A percentile compares a stretch with the other conserved stretches of the same genome.
phyloP scores from a whole-genome alignment of 2,113 vertebrate species.

The Romanogobio albipinnatus region DNA sequence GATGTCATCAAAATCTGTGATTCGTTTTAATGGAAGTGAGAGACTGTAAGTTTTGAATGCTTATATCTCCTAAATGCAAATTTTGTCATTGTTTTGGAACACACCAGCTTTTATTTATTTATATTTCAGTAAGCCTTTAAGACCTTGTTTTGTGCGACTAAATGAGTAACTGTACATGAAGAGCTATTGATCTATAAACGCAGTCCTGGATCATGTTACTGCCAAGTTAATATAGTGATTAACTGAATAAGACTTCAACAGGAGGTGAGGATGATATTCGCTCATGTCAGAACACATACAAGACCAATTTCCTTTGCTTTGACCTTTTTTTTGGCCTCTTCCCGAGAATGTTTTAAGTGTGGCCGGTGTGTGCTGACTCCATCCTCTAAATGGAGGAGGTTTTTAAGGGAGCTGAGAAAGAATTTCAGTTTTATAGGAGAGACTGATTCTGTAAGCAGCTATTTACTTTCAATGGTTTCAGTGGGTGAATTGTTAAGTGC shows the following conservation, averaged over 20 bases:
- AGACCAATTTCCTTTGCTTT: conserved; percentile 57
- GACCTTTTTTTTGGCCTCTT: conserved; percentile 14
- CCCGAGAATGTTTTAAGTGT: not conserved
- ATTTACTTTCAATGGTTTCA: not conserved
- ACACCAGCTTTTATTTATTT: too few relatives aligned
- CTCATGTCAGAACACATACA: conserved; percentile 42
- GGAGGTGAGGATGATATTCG: conserved; percentile 53
- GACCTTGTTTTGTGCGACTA: not conserved
- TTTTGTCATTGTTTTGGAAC: too few relatives aligned
- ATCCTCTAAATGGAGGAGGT: conserved; percentile 29
- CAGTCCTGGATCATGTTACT: not conserved
- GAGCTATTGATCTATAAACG: not conserved
- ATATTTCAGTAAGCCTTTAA: too few relatives aligned
- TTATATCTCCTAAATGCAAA: too few relatives aligned
- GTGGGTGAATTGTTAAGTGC: not conserved
- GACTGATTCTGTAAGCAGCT: not conserved
- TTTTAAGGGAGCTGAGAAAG: not conserved
- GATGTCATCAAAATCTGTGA: too few relatives aligned
- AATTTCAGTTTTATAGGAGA: not conserved
- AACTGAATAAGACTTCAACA: conserved; percentile 39
- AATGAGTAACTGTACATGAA: not conserved
- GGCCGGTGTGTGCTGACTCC: conserved; percentile 10
- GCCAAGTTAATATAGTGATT: conserved; percentile 39
- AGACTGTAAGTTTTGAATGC: too few relatives aligned
- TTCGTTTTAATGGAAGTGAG: too few relatives aligned